A percentile compares a stretch with the other conserved stretches of the same genome.
These are phyloP conservation scores for Vanessa cardui DNA, from an alignment of 2,888 invertebrate genomes.

Conservation along the genomic window DNA sequence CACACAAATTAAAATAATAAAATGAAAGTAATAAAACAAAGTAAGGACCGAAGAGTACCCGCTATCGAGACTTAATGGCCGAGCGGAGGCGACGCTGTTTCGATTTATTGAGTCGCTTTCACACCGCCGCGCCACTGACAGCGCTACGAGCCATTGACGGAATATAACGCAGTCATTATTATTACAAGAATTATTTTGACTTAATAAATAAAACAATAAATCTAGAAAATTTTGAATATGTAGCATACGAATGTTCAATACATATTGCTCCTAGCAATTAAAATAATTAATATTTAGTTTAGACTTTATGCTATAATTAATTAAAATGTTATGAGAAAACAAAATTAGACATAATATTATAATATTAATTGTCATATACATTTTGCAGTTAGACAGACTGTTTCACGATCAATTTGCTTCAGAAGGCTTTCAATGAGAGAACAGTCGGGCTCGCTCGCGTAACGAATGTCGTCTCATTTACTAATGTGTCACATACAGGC, in stretches of 20 bases:
- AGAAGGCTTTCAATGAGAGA: slow-evolving; percentile 54
- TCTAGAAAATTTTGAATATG: not conserved
- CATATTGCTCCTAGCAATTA: too few relatives aligned
- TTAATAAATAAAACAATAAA: not conserved
- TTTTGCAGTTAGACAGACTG: slow-evolving; percentile 20
- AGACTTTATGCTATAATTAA: too few relatives aligned
- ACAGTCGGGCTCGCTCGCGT: slow-evolving; percentile 57
- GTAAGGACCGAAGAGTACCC: slow-evolving; percentile 71
- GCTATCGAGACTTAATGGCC: slow-evolving; percentile 79
- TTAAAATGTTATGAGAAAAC: too few relatives aligned
- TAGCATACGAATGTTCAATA: not conserved
- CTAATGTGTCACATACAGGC: slow-evolving; percentile 84
- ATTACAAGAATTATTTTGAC: slow-evolving; percentile 11
- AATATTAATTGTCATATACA: slow-evolving; percentile 13
- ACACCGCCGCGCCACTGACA: slow-evolving; percentile 43
- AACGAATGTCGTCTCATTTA: slow-evolving; percentile 83
- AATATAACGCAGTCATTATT: slow-evolving; percentile 13
- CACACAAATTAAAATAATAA: slow-evolving; percentile 83
- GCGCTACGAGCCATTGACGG: slow-evolving; percentile 10
- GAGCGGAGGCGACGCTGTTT: slow-evolving; percentile 67
- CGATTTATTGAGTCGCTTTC: slow-evolving; percentile 69
- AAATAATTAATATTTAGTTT: too few relatives aligned
- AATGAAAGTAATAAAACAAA: slow-evolving; percentile 82
- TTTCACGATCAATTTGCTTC: slow-evolving; percentile 42
- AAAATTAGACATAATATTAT: not conserved